phyloP scores from a whole-genome alignment of 2,113 vertebrate genomes.

The Mixornis gularis region DNA sequence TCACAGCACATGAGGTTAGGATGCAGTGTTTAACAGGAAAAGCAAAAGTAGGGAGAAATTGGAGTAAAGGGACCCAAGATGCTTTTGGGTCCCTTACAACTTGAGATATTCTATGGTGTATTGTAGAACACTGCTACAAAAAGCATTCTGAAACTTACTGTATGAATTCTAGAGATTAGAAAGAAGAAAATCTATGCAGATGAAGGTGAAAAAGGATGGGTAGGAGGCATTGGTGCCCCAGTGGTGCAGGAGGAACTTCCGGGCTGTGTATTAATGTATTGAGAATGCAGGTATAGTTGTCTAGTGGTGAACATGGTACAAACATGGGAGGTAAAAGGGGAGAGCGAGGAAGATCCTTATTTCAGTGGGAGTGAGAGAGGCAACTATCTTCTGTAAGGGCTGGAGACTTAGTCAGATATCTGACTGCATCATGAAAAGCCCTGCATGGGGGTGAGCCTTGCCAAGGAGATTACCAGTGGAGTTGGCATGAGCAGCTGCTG shows the following conservation, averaged over 20 bases:
- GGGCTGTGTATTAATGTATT: not conserved
- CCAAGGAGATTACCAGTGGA: not conserved
- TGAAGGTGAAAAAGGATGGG: not conserved
- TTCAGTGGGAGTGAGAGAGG: not conserved
- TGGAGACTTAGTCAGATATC: not conserved
- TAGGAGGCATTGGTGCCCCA: not conserved
- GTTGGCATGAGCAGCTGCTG: not conserved
- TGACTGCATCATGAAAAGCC: not conserved
- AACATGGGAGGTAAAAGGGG: not conserved
- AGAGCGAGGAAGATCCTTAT: not conserved
- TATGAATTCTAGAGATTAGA: not conserved
- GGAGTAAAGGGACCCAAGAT: not conserved
- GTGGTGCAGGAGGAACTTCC: not conserved
- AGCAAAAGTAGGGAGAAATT: not conserved
- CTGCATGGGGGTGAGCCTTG: not conserved
- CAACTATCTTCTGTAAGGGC: not conserved
- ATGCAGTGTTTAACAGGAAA: not conserved
- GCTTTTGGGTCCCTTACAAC: not conserved
- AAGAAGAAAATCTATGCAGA: not conserved
- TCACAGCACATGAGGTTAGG: fast-evolving
- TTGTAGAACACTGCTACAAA: not conserved
- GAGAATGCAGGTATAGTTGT: not conserved
- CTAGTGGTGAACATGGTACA: not conserved
- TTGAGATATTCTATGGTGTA: not conserved
- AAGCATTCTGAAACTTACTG: not conserved